Evolutionary conservation across 2,888 invertebrate species (phyloP).

Genomic region (Drosophila robusta): DNA sequence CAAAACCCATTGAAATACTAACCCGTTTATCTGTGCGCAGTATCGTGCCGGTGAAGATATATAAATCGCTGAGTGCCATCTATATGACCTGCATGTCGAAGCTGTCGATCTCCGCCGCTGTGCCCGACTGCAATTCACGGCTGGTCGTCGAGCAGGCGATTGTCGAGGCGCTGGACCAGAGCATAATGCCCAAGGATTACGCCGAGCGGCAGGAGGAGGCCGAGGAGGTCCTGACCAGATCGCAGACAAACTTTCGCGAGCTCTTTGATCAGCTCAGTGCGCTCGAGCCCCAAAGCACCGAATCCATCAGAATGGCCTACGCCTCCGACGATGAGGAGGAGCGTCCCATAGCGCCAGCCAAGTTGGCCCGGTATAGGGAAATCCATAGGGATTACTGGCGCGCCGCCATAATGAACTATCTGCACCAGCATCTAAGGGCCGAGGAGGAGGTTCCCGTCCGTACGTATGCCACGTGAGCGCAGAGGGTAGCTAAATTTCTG

Average conservation of each 20-base stretch:
- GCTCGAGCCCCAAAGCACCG: not conserved
- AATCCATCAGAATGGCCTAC: not conserved
- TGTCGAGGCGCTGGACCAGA: not conserved
- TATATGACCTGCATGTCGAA: conserved; percentile 36
- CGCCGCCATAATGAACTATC: too few relatives aligned
- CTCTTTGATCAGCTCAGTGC: not conserved
- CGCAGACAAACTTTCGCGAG: not conserved
- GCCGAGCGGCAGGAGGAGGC: conserved; percentile 4
- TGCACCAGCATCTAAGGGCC: too few relatives aligned
- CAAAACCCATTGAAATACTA: not conserved
- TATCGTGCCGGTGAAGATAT: conserved; percentile 20
- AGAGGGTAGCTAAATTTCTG: not conserved
- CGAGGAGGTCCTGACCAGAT: not conserved
- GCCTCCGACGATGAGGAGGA: not conserved
- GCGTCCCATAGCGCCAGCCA: not conserved
- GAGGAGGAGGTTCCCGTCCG: not conserved
- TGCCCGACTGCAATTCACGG: conserved; percentile 8
- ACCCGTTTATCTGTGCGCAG: not conserved
- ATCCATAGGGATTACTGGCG: too few relatives aligned
- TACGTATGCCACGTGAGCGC: not conserved
- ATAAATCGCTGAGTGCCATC: conserved; percentile 11
- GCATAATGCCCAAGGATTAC: not conserved
- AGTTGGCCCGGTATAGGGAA: not conserved
- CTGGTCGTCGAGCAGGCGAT: conserved; percentile 14
- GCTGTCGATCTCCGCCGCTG: not conserved